phyloP scores from a whole-genome alignment of 2,888 invertebrate genomes.

The Stenurella melanura region DNA sequence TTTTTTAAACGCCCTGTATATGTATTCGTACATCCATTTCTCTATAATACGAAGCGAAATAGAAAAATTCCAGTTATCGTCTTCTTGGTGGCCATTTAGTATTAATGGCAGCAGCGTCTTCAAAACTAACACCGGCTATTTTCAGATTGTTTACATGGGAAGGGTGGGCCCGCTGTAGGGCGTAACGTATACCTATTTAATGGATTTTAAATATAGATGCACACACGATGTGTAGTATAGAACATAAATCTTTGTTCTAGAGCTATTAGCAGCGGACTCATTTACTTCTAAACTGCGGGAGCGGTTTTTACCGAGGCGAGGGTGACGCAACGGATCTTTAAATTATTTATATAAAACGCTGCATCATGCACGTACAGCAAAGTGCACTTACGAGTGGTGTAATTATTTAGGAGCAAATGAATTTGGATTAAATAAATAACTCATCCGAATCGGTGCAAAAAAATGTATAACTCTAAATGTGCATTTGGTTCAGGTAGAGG shows the following conservation, averaged over 20 bases:
- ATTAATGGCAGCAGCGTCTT: constrained; percentile 31
- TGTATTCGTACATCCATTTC: too few species aligned
- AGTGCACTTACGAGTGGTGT: too few species aligned
- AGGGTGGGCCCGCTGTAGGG: constrained; percentile 33
- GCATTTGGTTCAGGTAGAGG: too few species aligned
- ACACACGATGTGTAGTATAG: not conserved
- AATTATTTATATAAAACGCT: not conserved
- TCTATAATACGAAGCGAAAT: not conserved
- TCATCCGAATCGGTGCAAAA: too few species aligned
- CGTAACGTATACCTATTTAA: constrained; percentile 32
- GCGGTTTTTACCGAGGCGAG: constrained; percentile 10
- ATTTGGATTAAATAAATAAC: too few species aligned
- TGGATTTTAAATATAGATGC: constrained; percentile 45
- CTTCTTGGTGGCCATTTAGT: constrained; percentile 31
- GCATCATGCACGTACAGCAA: too few species aligned
- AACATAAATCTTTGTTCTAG: constrained; percentile 18
- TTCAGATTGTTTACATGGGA: constrained; percentile 37
- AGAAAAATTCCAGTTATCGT: not conserved
- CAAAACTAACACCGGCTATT: constrained; percentile 18
- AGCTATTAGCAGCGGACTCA: not conserved
- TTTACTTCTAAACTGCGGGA: constrained; percentile 11
- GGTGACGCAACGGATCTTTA: not conserved
- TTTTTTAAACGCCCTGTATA: too few species aligned
- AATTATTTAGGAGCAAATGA: too few species aligned
- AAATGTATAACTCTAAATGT: too few species aligned